phyloP scores from a whole-genome alignment of 2,888 invertebrate species.

The Epirrhoe tristata region DNA sequence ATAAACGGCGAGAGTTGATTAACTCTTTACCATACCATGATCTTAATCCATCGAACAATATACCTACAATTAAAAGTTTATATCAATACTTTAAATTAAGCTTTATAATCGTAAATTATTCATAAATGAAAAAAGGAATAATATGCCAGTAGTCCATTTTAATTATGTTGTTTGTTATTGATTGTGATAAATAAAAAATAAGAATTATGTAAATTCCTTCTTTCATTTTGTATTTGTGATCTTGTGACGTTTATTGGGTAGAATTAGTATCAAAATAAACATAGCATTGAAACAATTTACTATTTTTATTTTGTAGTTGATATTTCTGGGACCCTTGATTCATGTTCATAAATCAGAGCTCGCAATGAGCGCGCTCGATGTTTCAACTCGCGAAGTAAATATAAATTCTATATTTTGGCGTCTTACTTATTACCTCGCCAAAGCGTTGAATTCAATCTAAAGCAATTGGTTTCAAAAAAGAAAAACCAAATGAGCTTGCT shows the following conservation, averaged over 20 bases:
- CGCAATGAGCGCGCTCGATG: no score
- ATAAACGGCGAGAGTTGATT: not conserved
- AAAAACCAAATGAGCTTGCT: no score
- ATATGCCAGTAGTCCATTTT: constrained; percentile 45
- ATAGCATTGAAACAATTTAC: constrained; percentile 39
- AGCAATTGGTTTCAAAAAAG: no score
- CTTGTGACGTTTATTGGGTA: constrained; percentile 55
- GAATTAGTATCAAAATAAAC: constrained; percentile 62
- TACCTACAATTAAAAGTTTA: not conserved
- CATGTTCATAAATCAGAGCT: no score
- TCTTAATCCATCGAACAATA: constrained; percentile 15
- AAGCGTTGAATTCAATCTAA: no score
- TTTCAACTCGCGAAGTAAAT: no score
- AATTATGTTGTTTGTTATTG: constrained; percentile 12
- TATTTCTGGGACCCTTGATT: no score
- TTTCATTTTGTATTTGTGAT: constrained; percentile 69
- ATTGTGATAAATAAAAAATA: constrained; percentile 44
- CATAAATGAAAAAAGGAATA: constrained; percentile 70
- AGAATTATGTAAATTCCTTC: constrained; percentile 57
- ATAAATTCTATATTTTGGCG: no score
- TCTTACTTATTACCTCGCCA: no score
- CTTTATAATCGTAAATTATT: constrained; percentile 35
- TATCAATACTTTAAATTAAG: constrained; percentile 10
- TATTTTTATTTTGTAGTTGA: constrained; percentile 26
- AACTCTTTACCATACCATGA: not conserved